Evolutionary conservation across 2,797 vertebrate genomes (phyloP).

Genomic region (Petrocephalus sullivani): DNA sequence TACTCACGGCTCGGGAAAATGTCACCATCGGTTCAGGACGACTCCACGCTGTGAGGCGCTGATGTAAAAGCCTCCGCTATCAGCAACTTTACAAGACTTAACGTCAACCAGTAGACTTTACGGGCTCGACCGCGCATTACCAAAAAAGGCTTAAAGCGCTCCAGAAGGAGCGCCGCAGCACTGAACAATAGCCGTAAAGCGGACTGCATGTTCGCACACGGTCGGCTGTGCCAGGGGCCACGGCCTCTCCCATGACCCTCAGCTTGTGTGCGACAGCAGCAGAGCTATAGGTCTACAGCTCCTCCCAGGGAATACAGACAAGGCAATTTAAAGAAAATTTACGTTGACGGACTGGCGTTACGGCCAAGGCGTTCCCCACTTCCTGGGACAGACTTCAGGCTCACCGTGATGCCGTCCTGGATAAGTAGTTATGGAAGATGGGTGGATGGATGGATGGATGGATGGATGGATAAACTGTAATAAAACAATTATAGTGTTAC

Average conservation of each 20-base stretch:
- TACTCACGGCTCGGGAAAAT: constrained; percentile 2
- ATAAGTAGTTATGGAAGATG: not conserved
- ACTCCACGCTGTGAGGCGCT: not conserved
- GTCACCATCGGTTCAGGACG: not conserved
- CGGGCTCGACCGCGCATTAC: not conserved
- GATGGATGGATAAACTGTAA: not conserved
- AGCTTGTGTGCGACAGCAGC: not conserved
- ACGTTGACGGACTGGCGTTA: not conserved
- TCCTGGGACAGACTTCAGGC: not conserved
- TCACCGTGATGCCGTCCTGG: not conserved
- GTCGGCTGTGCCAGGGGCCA: not conserved
- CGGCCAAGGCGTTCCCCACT: not conserved
- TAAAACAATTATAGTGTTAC: not conserved
- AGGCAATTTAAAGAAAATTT: not conserved
- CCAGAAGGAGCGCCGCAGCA: not conserved
- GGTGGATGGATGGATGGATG: not conserved
- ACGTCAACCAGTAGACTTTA: constrained; percentile 8
- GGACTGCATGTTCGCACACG: not conserved
- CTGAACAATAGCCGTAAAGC: not conserved
- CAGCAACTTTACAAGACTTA: not conserved
- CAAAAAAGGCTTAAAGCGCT: constrained; percentile 13
- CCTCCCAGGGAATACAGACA: not conserved
- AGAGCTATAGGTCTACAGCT: not conserved
- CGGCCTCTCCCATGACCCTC: not conserved
- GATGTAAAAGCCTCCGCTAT: not conserved